Evolutionary conservation across 2,888 invertebrate genomes (phyloP), one percentile per base, ranked within the genome.

Genomic region (Amphipoea lucens): DNA sequence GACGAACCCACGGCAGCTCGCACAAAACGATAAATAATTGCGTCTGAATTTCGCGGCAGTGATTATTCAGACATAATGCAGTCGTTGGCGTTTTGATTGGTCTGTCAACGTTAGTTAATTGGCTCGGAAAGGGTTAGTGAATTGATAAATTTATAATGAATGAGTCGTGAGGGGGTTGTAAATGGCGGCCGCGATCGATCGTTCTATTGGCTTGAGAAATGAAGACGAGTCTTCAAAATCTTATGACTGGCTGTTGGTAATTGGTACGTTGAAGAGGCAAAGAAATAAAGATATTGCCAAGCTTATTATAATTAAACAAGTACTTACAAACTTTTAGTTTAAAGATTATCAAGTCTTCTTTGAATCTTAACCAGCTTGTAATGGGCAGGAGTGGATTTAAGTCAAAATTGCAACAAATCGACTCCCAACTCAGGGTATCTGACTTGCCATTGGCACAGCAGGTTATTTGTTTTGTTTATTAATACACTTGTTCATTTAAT

Each of bases 1-100:
- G 90, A 90, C 89, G 90, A 86, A 88, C 87, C 89, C 89, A 90
- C 90, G 90, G 89, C 89, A 88, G 83, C n/a, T 71, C 65, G 6
- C 86, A 86, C 86, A 86, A 85, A 87, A 88, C 88, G 86, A 90
- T 90, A 86, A 91, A 91, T 90, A 88, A 90, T 90, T 86, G 82
- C 86, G 82, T 84, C 82, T 81, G 82, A 84, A 82, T 82, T 84
- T 79, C 72, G 83, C 84, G 81, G 76, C 84, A 87, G 81, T 86
- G 84, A 85, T 90, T 90, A 89, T 89, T 83, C 84, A 75, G 66
- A 78, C 69, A 90, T 88, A 86, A 88, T 89, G 90, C 87, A 86
- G 88, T 86, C 84, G 73, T 69, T 83, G 79, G 88, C 86, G 79
- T 82, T 87, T 88, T 85, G 85, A 85, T 85, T 85, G 85, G 82